Base-by-base conservation (phyloP, 1,140 invertebrate species). In the Macrosteles quadrilineatus region DNA sequence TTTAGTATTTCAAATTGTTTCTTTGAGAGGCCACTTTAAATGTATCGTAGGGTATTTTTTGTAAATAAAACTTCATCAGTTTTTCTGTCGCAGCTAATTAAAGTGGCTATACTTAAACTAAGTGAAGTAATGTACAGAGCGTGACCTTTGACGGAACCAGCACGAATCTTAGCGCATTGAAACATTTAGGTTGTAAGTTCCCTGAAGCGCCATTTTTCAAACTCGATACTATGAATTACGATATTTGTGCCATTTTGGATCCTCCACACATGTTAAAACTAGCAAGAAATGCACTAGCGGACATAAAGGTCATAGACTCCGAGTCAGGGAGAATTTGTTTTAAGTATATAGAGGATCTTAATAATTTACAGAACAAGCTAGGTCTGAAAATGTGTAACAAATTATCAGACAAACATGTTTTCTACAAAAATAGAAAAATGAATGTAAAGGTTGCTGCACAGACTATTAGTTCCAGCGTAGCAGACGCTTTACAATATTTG, bases 1-100 rank as follows among this genome's bases (percentile, higher is more conserved):
- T 55, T 55, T 55, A 55, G 50, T 55, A 19, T 55, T 55, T 55
- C 50, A 55, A 55, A 55, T 55, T 55, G 50, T 55, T 25, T 55
- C 50, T 19, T 25, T 55, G 23, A 55, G 23, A 25, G 50, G 50
- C 17, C 50, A 55, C 50, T 55, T 55, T 25, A 55, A 55, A 55
- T 55, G 50, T 55, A 55, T 25, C 9, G 9, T 55, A 55, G 50
- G 23, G 23, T 55, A 55, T 55, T 55, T 55, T 55, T 55, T 55
- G 19, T 11, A 55, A 25, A 55, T 55, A 55, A 55, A 55, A 55
- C 23, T 55, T 17, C 17, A 17, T 55, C 50, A 55, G 50, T 19
- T 19, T 17, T 25, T 19, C 23, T 55, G 50, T 55, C 19, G 4
- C 4, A 55, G 23, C 19, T 9, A 55, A 25, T 9, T 55, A 21